A percentile compares a stretch with the other conserved stretches of the same genome.
phyloP scores from a whole-genome alignment of 2,113 vertebrate species.

The Halcyon senegalensis region DNA sequence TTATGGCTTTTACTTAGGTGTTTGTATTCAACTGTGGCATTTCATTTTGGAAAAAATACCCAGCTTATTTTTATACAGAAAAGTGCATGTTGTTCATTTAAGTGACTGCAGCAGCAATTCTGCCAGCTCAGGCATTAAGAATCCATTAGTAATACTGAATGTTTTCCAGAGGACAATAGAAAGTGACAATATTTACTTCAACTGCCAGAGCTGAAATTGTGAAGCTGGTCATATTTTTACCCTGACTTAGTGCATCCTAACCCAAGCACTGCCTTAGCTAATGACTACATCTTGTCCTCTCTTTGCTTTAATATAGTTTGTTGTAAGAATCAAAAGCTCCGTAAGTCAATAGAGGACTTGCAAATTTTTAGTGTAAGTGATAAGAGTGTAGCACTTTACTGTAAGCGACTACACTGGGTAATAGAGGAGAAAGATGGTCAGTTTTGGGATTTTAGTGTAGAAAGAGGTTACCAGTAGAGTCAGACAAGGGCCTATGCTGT shows the following conservation, averaged over 20 bases:
- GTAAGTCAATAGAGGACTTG: background rate
- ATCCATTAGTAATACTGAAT: background rate
- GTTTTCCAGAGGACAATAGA: background rate
- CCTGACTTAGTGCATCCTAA: background rate
- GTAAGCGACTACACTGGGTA: background rate
- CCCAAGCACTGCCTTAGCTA: background rate
- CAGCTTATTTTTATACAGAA: conserved; percentile 26
- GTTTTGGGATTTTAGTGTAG: background rate
- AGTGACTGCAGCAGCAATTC: conserved; percentile 16
- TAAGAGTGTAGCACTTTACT: background rate
- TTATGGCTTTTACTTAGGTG: conserved; percentile 37
- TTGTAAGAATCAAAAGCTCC: background rate
- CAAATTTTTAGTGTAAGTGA: background rate
- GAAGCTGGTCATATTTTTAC: background rate
- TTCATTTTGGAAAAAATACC: background rate
- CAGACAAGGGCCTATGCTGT: background rate
- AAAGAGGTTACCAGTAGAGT: background rate
- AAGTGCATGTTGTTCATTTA: conserved; percentile 21
- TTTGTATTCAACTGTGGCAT: background rate
- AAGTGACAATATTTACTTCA: conserved; percentile 5
- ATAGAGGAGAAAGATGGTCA: background rate
- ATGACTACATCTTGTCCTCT: background rate
- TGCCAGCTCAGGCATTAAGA: conserved; percentile 37
- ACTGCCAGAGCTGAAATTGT: background rate
- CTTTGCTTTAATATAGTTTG: background rate